Conservation (phyloP, 2,797 vertebrate genomes). For the Echiichthys vipera region DNA sequence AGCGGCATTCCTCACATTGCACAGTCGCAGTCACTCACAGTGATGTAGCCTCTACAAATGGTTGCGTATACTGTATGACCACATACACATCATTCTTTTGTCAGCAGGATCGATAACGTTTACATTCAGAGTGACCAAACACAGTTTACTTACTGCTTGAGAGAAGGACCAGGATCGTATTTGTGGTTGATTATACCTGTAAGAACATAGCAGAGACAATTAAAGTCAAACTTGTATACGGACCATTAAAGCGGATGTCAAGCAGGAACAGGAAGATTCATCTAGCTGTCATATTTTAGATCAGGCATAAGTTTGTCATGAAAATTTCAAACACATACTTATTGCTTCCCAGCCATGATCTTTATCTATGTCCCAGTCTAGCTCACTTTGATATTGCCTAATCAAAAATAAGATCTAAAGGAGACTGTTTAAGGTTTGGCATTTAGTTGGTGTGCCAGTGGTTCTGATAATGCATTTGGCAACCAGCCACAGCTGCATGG, state of each 20-base stretch:
- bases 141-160: slow-evolving; percentile 84
- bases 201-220: slow-evolving; percentile 34
- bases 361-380: slow-evolving; percentile 49
- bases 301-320: slow-evolving; percentile 23
- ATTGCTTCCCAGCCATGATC: slow-evolving; percentile 54
- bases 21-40: not conserved
- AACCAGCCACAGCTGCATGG: slow-evolving; percentile 50
- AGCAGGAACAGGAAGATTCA: not conserved
- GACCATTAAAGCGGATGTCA: slow-evolving; percentile 1
- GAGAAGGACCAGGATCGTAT: slow-evolving; percentile 87
- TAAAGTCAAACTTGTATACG: slow-evolving; percentile 26
- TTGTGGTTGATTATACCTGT: slow-evolving; percentile 83
- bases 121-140: not conserved
- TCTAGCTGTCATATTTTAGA: slow-evolving; percentile 5
- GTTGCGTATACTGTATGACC: slow-evolving; percentile 11
- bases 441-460: slow-evolving; percentile 36
- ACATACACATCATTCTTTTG: not conserved
- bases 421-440: slow-evolving; percentile 17
- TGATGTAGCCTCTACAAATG: too few relatives aligned
- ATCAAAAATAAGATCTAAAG: slow-evolving; percentile 39
- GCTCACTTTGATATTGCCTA: slow-evolving; percentile 51
- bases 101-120: not conserved
- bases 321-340: slow-evolving; percentile 50
- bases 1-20: slow-evolving; percentile 46
- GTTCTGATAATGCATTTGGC: slow-evolving; percentile 63